phyloP scores from a whole-genome alignment of 2,888 invertebrate species.

The Eudemis profundana region DNA sequence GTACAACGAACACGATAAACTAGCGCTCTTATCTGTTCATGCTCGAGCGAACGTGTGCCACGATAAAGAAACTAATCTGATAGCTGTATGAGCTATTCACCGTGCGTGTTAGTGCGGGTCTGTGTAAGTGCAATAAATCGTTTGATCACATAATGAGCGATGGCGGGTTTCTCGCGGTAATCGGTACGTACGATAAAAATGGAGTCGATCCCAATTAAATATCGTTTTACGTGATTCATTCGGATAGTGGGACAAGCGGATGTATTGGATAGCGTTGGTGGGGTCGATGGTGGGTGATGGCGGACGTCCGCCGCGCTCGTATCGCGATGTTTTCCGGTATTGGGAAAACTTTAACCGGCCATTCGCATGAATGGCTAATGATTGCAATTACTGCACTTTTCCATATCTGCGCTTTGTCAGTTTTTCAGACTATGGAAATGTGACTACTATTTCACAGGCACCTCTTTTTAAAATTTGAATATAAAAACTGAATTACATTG shows the following conservation, averaged over 20 bases:
- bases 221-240: constrained; percentile 29
- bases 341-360: constrained; percentile 27
- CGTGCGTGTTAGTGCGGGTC: not conserved
- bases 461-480: too few relatives aligned
- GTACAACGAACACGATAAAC: constrained; percentile 39
- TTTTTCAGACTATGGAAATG: too few relatives aligned
- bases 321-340: constrained; percentile 34
- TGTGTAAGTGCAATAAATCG: constrained; percentile 6
- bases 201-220: constrained; percentile 13
- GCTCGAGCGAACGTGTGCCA: constrained; percentile 28
- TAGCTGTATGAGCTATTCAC: constrained; percentile 13
- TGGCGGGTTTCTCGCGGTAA: not conserved
- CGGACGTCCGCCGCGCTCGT: constrained; percentile 30
- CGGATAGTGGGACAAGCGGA: constrained; percentile 3
- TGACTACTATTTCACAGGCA: too few relatives aligned
- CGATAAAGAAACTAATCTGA: constrained; percentile 35
- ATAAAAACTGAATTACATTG: too few relatives aligned
- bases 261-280: constrained; percentile 21
- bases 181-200: constrained; percentile 3
- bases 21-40: constrained; percentile 27
- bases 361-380: constrained; percentile 21
- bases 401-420: not conserved
- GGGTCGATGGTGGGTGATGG: constrained; percentile 21
- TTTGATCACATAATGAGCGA: constrained; percentile 1
- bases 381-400: constrained; percentile 14